Evolutionary conservation across 1,140 invertebrate species (phyloP).

Genomic region (Babylonia areolata): DNA sequence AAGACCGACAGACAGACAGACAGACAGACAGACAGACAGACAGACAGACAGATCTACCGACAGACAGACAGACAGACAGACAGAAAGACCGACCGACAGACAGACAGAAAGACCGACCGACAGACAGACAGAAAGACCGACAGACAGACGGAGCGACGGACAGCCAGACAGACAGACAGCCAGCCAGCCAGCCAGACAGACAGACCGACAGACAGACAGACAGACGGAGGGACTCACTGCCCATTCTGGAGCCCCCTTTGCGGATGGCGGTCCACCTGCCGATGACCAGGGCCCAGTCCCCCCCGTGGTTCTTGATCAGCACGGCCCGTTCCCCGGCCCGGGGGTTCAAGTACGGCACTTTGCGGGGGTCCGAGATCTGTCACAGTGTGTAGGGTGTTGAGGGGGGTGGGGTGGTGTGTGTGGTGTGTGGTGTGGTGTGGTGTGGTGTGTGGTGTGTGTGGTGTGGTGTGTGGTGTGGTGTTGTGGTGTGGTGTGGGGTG

Average conservation of each 20-base stretch:
- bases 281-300: conserved; percentile 71
- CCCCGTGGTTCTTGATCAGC: conserved; percentile 70
- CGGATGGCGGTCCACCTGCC: conserved; percentile 70
- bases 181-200: neutral
- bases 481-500: too few species aligned
- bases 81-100: neutral
- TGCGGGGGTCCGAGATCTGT: conserved; percentile 8
- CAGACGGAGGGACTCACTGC: conserved; percentile 51
- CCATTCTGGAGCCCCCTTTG: conserved; percentile 61
- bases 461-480: too few species aligned
- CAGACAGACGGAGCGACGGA: neutral
- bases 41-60: conserved; percentile 9
- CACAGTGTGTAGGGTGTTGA: too few species aligned
- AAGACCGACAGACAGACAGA: too few species aligned
- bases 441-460: too few species aligned
- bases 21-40: neutral
- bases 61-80: conserved; percentile 11
- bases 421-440: too few species aligned
- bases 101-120: neutral
- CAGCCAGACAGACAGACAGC: neutral
- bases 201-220: neutral
- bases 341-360: conserved; percentile 52
- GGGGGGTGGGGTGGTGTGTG: too few species aligned
- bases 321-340: conserved; percentile 67
- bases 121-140: neutral